A percentile compares a stretch with the other conserved stretches of the same genome.
Evolutionary conservation across 2,888 invertebrate species (phyloP).

Genomic region (Xylocampa areola): DNA sequence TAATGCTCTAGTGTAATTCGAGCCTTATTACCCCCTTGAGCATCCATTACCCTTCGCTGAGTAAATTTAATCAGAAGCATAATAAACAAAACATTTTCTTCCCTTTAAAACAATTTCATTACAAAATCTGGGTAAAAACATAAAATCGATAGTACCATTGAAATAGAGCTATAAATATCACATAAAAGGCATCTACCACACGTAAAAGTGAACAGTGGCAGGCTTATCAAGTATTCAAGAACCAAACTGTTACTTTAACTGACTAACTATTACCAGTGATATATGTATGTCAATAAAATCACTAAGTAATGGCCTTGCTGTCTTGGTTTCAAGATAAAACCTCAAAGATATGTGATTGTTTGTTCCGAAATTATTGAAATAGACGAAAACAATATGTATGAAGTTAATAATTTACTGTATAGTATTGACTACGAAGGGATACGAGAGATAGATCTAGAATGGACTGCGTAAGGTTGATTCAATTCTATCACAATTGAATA

Average conservation of each 20-base stretch:
- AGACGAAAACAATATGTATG: conserved; percentile 12
- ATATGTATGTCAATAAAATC: conserved; percentile 47
- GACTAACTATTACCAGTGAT: conserved; percentile 51
- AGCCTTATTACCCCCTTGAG: conserved; percentile 26
- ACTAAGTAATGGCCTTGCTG: conserved; percentile 34
- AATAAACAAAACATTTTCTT: conserved; percentile 27
- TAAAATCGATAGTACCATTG: conserved; percentile 62
- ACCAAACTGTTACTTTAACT: conserved; percentile 55
- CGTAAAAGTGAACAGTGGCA: conserved; percentile 64
- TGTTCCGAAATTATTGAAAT: conserved; percentile 11
- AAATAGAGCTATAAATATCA: conserved; percentile 68
- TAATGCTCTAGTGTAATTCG: conserved; percentile 18
- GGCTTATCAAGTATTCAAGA: conserved; percentile 67
- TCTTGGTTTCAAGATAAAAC: conserved; percentile 32
- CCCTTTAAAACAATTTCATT: conserved; percentile 33
- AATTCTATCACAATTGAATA: too few relatives aligned
- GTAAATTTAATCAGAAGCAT: conserved; percentile 26
- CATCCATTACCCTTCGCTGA: conserved; percentile 15
- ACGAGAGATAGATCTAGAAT: neutral
- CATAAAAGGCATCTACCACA: conserved; percentile 67
- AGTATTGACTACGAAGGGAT: neutral
- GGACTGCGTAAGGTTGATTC: neutral
- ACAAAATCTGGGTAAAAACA: conserved; percentile 36
- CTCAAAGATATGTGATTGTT: conserved; percentile 8
- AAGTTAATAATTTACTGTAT: neutral